Evolutionary conservation across 2,888 invertebrate genomes (phyloP), one percentile per base, ranked within the genome.

Genomic region (Thecophora atra): DNA sequence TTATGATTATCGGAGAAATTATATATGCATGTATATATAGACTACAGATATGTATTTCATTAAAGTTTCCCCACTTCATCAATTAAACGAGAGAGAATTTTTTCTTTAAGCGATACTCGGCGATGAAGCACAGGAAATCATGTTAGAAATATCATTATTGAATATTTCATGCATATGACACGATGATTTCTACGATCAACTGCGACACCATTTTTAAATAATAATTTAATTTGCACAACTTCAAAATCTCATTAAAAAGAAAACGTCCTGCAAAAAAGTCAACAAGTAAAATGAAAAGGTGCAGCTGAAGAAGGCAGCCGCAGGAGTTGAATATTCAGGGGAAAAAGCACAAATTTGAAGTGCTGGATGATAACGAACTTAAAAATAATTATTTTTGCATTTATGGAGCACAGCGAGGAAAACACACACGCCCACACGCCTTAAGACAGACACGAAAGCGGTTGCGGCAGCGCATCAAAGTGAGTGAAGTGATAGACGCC

Each of bases 321-420:
- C 21, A 54, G 15, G 24, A 42, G 21, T 13, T 7, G 24, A 4
- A 47, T 11, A 47, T 17, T 47, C 17, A 47, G 11, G 6, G 11
- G 11, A 54, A 52, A 54, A 28, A 67, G 30, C 67, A 67, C 37
- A 67, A 67, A 19, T 54, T 68, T 68, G 58, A 56, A 58, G 44
- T 68, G 54, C 56, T 37, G 37, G 11, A 58, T 68, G 68, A 11
- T 58, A 68, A 68, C 68, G 47, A 68, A 68, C 68, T 68, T 68
- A 58, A 58, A 58, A 58, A 68, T 68, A 68, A 68, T 68, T 68
- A 68, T 58, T 68, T 68, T 44, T 68, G 44, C 68, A 44, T 47
- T 56, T 66, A 42, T 44, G 44, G 28, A 68, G 56, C 44, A 58
- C 54, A 19, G 54, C 21, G 21, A 21, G 54, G 21, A 2, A 54